Base-by-base conservation (phyloP, 23 tunicate genomes). In the Ascidia mentula region DNA sequence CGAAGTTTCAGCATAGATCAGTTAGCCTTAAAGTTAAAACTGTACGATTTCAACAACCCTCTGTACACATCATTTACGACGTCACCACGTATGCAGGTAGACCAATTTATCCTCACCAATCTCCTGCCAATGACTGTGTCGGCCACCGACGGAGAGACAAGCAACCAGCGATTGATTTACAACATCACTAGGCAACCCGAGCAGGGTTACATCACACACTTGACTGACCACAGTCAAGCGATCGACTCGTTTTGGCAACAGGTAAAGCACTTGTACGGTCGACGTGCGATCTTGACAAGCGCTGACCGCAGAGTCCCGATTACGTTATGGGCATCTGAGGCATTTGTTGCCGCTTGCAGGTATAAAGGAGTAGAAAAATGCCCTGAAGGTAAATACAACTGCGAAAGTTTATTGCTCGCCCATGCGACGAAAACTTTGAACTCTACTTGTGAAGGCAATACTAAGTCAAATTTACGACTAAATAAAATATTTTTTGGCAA, bases 51-150 rank as follows among this genome's bases (percentile, higher is more conserved):
- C n/a, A n/a, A n/a, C n/a, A n/a, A n/a, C n/a, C n/a, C n/a, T n/a
- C n/a, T n/a, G n/a, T n/a, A n/a, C n/a, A n/a, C n/a, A n/a, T n/a
- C n/a, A n/a, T n/a, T n/a, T n/a, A n/a, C n/a, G n/a, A n/a, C n/a
- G n/a, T n/a, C n/a, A n/a, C n/a, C n/a, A n/a, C n/a, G n/a, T n/a
- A n/a, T n/a, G n/a, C 65, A 93, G 98, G 98, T 93, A 12, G 98
- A 93, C 72, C 90, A 93, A 45, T 93, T 88, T 72, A 82, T 88
- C 59, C 59, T 82, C 2, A 93, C 98, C 70, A 93, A 93, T 59
- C 46, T 93, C 34, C 77, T 93, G 37, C 89, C 98, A 40, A 84
- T 80, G 87, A 84, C 89, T 28, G 76, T 93, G 38, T 80, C 92
- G 39, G 93, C 93, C 36, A 37, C 61, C 33, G 98, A 88, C 73